These are phyloP conservation scores for Lacerta agilis DNA, from an alignment of 2,797 vertebrate species.

Conservation along the genomic window DNA sequence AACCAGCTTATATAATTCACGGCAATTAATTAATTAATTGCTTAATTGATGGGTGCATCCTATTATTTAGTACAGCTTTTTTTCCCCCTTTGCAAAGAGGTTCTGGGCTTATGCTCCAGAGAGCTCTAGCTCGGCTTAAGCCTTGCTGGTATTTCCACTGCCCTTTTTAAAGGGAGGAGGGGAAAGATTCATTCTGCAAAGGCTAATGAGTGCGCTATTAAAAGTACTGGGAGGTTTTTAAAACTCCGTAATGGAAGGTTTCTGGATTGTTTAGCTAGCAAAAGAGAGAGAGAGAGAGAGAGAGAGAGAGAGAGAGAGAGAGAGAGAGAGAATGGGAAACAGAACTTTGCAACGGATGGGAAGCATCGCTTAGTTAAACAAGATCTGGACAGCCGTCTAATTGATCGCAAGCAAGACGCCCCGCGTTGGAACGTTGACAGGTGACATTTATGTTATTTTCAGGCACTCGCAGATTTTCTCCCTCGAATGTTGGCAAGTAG, in stretches of 20 bases:
- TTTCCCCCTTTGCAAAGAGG: not conserved
- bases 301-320: too few species aligned
- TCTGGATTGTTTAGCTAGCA: not conserved
- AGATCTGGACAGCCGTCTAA: slow-evolving; percentile 18
- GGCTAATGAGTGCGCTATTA: not conserved
- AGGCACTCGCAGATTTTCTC: not conserved
- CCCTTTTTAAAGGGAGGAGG: too few species aligned
- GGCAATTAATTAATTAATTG: not conserved
- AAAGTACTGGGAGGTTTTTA: not conserved
- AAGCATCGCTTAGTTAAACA: not conserved
- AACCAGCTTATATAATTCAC: not conserved
- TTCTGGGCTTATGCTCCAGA: not conserved
- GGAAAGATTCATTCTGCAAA: not conserved
- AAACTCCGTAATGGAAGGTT: not conserved
- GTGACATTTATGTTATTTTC: not conserved
- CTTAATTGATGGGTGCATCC: not conserved
- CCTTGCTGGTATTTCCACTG: not conserved
- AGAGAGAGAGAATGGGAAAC: not conserved
- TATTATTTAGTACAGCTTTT: not conserved
- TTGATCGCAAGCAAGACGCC: not conserved
- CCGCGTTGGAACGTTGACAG: not conserved
- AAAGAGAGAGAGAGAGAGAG: too few species aligned
- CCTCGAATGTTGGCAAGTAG: not conserved
- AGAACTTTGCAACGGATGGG: slow-evolving; percentile 19
- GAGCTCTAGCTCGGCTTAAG: not conserved